These are phyloP conservation scores for Lucilia cuprina DNA, from an alignment of 1,140 invertebrate species.

Conservation along the genomic window DNA sequence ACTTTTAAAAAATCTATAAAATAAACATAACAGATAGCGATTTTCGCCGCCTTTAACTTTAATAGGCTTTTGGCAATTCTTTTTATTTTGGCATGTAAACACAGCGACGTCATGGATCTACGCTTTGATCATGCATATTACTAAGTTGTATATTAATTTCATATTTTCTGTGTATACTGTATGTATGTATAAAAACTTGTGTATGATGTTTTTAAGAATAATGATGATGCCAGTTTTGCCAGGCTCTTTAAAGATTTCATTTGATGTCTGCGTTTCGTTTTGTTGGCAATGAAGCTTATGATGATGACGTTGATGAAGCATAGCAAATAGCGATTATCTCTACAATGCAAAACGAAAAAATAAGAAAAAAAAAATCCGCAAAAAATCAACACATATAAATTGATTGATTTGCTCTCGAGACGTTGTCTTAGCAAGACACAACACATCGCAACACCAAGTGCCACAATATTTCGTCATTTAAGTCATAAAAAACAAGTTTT, in stretches of 20 bases:
- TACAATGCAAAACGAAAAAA: background rate
- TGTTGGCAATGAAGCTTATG: background rate
- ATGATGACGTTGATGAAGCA: slow-evolving; percentile 16
- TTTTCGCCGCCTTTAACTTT: background rate
- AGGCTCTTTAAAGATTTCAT: background rate
- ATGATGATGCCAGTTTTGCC: background rate
- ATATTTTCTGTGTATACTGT: too few relatives aligned
- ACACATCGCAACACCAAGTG: too few relatives aligned
- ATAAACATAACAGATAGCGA: background rate
- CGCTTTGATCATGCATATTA: too few relatives aligned
- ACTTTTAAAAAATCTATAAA: too few relatives aligned
- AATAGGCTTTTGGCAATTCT: slow-evolving; percentile 20
- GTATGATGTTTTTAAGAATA: background rate
- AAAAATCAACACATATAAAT: slow-evolving; percentile 26
- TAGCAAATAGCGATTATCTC: slow-evolving; percentile 16
- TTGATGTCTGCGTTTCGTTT: slow-evolving; percentile 13
- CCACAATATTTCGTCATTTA: slow-evolving; percentile 7
- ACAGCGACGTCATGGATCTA: background rate
- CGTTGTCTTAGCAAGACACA: too few relatives aligned
- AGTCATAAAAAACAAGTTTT: background rate
- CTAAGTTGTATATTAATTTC: too few relatives aligned
- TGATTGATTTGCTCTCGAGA: slow-evolving; percentile 14
- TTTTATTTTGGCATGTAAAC: background rate
- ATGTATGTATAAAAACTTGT: too few relatives aligned
- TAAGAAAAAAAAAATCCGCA: background rate